phyloP scores from a whole-genome alignment of 2,797 vertebrate genomes.

The Anas bahamensis region DNA sequence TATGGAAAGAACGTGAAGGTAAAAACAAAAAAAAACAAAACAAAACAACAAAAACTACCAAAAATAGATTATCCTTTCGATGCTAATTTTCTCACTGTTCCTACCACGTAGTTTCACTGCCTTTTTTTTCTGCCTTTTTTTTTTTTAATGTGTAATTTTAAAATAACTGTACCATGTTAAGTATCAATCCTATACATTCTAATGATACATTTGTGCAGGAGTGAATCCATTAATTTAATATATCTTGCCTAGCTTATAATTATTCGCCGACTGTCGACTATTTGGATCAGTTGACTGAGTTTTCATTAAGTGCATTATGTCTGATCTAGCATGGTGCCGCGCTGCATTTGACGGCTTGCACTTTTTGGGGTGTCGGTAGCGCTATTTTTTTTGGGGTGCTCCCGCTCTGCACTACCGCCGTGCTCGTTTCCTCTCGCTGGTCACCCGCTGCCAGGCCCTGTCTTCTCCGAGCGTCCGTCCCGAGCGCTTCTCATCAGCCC shows the following conservation, averaged over 20 bases:
- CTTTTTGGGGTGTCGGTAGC: neutral
- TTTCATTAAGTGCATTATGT: constrained; percentile 42
- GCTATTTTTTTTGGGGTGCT: too few species aligned
- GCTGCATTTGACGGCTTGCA: neutral
- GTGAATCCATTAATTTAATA: constrained; percentile 35
- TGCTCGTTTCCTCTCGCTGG: constrained; percentile 16
- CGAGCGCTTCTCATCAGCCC: constrained; percentile 60
- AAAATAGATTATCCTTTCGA: neutral
- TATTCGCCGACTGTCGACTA: neutral
- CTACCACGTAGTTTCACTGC: neutral
- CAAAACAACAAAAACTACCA: neutral
- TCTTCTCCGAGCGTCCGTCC: constrained; percentile 55
- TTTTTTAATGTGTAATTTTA: neutral
- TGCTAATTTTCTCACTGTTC: neutral
- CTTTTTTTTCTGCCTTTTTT: neutral
- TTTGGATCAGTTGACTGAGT: constrained; percentile 50
- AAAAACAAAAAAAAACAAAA: too few species aligned
- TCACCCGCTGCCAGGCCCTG: constrained; percentile 73
- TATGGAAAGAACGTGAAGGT: neutral
- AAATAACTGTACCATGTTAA: neutral
- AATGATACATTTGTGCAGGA: neutral
- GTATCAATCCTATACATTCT: constrained; percentile 1
- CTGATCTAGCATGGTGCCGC: neutral
- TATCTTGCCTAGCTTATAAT: constrained; percentile 38
- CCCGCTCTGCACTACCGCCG: neutral